Conservation (phyloP, 2,113 vertebrate species). For the Halichoeres trimaculatus region DNA sequence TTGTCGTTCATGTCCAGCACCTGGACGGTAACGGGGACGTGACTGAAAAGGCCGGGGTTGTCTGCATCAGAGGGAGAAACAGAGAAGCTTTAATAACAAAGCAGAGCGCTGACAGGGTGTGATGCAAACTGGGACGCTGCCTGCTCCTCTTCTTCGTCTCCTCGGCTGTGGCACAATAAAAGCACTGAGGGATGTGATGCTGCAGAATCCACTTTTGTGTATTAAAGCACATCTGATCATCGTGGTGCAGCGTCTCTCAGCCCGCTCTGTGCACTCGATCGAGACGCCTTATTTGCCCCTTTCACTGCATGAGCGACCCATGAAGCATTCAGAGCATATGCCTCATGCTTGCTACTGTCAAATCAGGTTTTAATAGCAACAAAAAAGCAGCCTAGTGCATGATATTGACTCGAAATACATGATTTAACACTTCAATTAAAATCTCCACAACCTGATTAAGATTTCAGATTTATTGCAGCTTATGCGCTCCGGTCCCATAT, state of each 20-base stretch:
- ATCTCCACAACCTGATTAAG: neutral
- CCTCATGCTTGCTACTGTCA: neutral
- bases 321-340: neutral
- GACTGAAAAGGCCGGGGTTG: slow-evolving; percentile 89
- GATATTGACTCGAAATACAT: neutral
- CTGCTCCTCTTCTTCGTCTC: slow-evolving; percentile 16
- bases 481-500: neutral
- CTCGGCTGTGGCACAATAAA: slow-evolving; percentile 8
- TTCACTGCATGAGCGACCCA: neutral
- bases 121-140: slow-evolving; percentile 21
- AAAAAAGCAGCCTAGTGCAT: neutral
- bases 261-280: neutral
- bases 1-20: slow-evolving; percentile 97
- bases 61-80: slow-evolving; percentile 81
- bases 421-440: neutral
- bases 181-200: slow-evolving; percentile 13
- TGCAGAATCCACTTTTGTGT: slow-evolving; percentile 17
- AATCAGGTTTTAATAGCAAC: neutral
- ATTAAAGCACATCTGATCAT: slow-evolving; percentile 41
- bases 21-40: slow-evolving; percentile 89
- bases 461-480: neutral
- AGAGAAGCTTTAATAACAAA: slow-evolving; percentile 18
- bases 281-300: slow-evolving; percentile 18
- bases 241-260: neutral
- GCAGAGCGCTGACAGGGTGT: slow-evolving; percentile 19